A percentile compares a stretch with the other conserved stretches of the same genome.
phyloP scores from a whole-genome alignment of 2,113 vertebrate species.

The Malurus elegans region DNA sequence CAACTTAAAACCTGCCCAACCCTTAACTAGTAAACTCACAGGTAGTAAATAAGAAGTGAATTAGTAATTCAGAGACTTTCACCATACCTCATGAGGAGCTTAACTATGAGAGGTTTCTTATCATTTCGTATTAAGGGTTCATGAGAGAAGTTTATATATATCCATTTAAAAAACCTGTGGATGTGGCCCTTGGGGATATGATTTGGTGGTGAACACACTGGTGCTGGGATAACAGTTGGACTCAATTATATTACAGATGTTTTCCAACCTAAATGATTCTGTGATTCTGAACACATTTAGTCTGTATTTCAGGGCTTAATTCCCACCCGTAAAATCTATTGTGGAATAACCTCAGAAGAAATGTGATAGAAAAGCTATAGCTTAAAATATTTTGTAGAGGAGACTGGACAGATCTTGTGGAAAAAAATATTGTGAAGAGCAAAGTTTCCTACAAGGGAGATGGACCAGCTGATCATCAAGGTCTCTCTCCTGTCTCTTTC shows the following conservation, averaged over 20 bases:
- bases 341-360: background rate
- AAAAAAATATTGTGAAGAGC: background rate
- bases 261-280: background rate
- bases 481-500: background rate
- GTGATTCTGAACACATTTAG: background rate
- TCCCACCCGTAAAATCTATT: background rate
- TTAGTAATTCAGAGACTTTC: background rate
- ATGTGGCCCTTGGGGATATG: background rate
- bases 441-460: background rate
- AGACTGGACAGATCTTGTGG: background rate
- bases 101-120: background rate
- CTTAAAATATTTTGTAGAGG: background rate
- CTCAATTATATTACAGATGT: background rate
- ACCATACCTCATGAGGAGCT: background rate
- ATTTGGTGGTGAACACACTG: background rate
- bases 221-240: background rate
- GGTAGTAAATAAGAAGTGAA: background rate
- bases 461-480: background rate
- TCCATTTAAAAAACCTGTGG: background rate
- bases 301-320: background rate
- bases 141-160: background rate
- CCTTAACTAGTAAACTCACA: background rate
- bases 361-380: background rate
- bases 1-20: rapidly evolving
- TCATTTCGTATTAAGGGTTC: background rate